Base-by-base conservation (phyloP, 2,797 vertebrate species). In the Cynodonichthys magdalenae region DNA sequence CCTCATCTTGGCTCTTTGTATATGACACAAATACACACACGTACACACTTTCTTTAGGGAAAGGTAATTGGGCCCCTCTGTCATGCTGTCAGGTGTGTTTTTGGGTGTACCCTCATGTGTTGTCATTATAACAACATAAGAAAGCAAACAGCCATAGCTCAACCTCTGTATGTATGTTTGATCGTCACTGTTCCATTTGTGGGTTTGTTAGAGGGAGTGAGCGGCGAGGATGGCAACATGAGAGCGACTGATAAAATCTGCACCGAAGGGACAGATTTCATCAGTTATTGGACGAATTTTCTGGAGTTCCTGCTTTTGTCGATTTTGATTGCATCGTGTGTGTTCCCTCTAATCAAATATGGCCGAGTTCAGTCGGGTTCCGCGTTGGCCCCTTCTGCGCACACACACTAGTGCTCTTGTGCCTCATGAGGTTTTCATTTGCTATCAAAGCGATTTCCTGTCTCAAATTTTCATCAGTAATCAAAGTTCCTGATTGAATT, bases 401-500 rank as follows among this genome's bases (percentile, higher is more conserved):
- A 15, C 75, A 71, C 63, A 86, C 80, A 73, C 62, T 77, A 66
- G 73, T 64, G 71, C 71, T 75, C 68, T 69, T 79, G 57, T 80
- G 78, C 88, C 87, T 89, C 80, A 75, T 76, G 84, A 91, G 89
- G 88, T 89, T 92, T 90, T 80, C 84, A 84, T 91, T 90, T 88
- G 87, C 91, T 90, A 90, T 92, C 89, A 90, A 91, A 90, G 87
- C 66, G 82, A 89, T 92, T 93, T 93, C 91, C 90, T 89, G 87
- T 90, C 85, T 90, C 86, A 90, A 88, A 90, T 90, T 90, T 90
- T 90, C 86, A 90, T 92, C 87, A 90, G 91, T 85, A 89, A 92
- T 94, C 90, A 91, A 90, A 91, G 90, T 90, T 92, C 90, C 88
- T 91, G 85, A 90, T 94, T 93, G 86, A 90, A 92, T 93, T 90